Evolutionary conservation across 2,113 vertebrate genomes (phyloP).

Genomic region (Notarius lentiginosus): DNA sequence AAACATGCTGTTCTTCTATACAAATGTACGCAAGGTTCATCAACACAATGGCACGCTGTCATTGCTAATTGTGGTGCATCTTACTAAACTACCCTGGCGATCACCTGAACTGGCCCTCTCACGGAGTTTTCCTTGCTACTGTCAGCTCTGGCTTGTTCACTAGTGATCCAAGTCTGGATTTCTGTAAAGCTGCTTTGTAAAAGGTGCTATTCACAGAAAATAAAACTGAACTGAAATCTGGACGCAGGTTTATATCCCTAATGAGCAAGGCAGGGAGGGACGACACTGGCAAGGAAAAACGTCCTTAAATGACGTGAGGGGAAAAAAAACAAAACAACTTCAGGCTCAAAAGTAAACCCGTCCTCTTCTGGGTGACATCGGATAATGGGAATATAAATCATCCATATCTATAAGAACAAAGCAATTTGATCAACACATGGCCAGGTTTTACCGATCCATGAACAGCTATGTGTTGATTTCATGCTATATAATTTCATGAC

Average conservation of each 20-base stretch:
- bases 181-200: background rate
- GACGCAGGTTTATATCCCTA: background rate
- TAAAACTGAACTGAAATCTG: background rate
- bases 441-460: background rate
- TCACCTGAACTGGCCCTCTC: background rate
- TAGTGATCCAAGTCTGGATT: background rate
- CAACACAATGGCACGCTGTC: too few relatives aligned
- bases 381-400: background rate
- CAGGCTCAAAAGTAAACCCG: background rate
- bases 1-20: too few relatives aligned
- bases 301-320: background rate
- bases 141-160: background rate
- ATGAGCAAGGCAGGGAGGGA: background rate
- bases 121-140: background rate
- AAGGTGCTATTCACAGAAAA: background rate
- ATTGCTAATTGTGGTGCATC: too few relatives aligned
- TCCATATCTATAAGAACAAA: background rate
- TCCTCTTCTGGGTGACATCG: background rate
- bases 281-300: background rate
- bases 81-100: background rate
- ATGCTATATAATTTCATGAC: background rate
- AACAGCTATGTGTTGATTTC: background rate
- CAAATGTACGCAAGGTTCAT: too few relatives aligned
- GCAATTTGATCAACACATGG: background rate
- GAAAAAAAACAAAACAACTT: background rate